phyloP scores from a whole-genome alignment of 2,888 invertebrate species.

The Orchestes rusci region DNA sequence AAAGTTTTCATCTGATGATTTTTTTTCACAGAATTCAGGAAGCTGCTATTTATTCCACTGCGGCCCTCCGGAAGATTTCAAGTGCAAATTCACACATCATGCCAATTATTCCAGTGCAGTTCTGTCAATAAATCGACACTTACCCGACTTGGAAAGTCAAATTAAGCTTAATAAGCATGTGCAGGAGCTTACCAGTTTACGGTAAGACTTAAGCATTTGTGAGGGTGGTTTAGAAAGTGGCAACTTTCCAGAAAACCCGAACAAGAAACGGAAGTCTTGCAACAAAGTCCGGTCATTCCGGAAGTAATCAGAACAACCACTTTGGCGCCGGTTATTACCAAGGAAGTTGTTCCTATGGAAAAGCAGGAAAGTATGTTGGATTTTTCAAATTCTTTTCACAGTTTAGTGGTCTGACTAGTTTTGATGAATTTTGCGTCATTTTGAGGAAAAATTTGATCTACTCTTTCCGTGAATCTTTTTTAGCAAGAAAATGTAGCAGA shows the following conservation, averaged over 20 bases:
- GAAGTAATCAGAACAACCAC: slow-evolving; percentile 29
- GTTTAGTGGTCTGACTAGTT: no score
- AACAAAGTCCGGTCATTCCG: background rate
- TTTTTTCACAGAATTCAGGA: slow-evolving; percentile 74
- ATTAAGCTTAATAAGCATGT: slow-evolving; percentile 67
- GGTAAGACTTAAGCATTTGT: slow-evolving; percentile 44
- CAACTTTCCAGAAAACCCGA: slow-evolving; percentile 37
- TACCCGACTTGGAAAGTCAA: slow-evolving; percentile 63
- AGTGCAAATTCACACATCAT: slow-evolving; percentile 87
- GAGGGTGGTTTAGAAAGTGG: background rate
- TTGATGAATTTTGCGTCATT: no score
- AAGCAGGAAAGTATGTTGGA: no score
- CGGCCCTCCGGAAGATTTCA: slow-evolving; percentile 82
- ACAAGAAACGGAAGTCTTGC: slow-evolving; percentile 16
- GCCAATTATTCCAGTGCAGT: slow-evolving; percentile 84
- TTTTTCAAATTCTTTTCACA: no score
- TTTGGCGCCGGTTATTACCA: slow-evolving; percentile 34
- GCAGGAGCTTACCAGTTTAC: slow-evolving; percentile 60
- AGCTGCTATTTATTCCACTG: slow-evolving; percentile 90
- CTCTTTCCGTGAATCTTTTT: no score
- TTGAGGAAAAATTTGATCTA: no score
- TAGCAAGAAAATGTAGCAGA: slow-evolving; percentile 61
- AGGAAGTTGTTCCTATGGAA: slow-evolving; percentile 32
- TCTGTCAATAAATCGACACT: slow-evolving; percentile 58
- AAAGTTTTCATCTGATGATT: no score